A percentile compares a stretch with the other conserved stretches of the same genome.
Conservation (phyloP, 1,140 invertebrate species). For the Coelopa frigida region DNA sequence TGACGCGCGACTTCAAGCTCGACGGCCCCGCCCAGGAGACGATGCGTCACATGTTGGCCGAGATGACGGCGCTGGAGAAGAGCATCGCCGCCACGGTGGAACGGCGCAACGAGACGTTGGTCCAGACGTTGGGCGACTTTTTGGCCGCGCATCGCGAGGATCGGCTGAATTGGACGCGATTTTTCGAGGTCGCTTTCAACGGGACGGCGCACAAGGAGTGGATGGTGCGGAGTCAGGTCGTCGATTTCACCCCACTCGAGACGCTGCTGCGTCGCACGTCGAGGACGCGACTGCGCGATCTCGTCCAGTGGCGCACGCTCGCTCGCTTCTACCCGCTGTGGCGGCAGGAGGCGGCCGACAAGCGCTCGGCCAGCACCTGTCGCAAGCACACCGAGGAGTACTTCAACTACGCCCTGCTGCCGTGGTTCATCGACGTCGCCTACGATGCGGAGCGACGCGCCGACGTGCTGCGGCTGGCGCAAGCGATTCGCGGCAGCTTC, state of each 20-base stretch:
- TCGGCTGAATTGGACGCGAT: constrained; percentile 32
- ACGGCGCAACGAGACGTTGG: constrained; percentile 21
- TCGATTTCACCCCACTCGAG: constrained; percentile 22
- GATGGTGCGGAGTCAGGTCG: constrained; percentile 25
- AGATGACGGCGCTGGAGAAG: constrained; percentile 17
- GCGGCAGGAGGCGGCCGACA: constrained; percentile 16
- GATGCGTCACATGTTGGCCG: constrained; percentile 4
- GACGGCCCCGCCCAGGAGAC: constrained; percentile 12
- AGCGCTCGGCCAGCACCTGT: constrained; percentile 16
- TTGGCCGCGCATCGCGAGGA: constrained; percentile 23
- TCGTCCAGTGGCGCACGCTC: constrained; percentile 22
- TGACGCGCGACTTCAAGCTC: constrained; percentile 27
- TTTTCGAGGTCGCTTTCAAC: constrained; percentile 34
- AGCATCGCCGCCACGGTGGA: constrained; percentile 19
- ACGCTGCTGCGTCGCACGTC: constrained; percentile 21
- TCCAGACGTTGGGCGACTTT: constrained; percentile 20
- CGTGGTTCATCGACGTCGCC: constrained; percentile 32
- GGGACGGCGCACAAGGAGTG: constrained; percentile 20
- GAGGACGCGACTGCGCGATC: constrained; percentile 14
- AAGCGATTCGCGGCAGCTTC: constrained; percentile 28
- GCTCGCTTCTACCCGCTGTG: constrained; percentile 31
- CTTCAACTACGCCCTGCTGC: constrained; percentile 31
- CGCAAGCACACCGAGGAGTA: constrained; percentile 26
- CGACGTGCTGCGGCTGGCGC: constrained; percentile 26
- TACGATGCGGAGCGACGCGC: constrained; percentile 28